Conservation (phyloP, 2,797 vertebrate genomes). For the Manis javanica region DNA sequence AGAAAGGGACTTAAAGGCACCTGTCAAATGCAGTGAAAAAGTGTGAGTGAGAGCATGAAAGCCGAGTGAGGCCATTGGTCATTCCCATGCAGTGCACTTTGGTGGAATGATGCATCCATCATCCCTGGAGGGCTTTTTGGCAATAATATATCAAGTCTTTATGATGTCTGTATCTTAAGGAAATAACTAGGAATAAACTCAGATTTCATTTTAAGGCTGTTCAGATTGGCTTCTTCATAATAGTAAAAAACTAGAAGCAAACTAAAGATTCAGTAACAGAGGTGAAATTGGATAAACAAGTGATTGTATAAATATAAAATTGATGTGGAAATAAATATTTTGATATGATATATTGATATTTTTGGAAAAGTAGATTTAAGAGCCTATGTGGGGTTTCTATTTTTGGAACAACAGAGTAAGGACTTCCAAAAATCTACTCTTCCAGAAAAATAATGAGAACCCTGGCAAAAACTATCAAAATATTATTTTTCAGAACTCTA, state of each 20-base stretch:
- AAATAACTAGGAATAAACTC: background rate
- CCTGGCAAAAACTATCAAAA: background rate
- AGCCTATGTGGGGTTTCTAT: background rate
- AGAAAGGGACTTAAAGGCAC: background rate
- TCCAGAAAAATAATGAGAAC: background rate
- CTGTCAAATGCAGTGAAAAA: background rate
- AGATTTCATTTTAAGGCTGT: constrained; percentile 11
- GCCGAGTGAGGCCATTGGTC: background rate
- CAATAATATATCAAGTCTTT: background rate
- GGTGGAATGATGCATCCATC: background rate
- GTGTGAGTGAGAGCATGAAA: background rate
- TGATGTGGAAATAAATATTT: background rate
- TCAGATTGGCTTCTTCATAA: background rate
- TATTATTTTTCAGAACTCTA: constrained; percentile 3
- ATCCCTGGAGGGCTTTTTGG: background rate
- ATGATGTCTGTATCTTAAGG: background rate
- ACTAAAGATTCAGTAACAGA: background rate
- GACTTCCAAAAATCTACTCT: background rate
- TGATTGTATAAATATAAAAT: background rate
- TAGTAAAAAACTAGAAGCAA: background rate
- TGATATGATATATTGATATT: background rate
- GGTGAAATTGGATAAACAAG: background rate
- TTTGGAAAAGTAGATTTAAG: background rate
- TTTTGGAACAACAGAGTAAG: background rate
- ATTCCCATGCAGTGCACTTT: background rate